Conservation (phyloP, 1,140 invertebrate genomes). For the Micrasema longulum region DNA sequence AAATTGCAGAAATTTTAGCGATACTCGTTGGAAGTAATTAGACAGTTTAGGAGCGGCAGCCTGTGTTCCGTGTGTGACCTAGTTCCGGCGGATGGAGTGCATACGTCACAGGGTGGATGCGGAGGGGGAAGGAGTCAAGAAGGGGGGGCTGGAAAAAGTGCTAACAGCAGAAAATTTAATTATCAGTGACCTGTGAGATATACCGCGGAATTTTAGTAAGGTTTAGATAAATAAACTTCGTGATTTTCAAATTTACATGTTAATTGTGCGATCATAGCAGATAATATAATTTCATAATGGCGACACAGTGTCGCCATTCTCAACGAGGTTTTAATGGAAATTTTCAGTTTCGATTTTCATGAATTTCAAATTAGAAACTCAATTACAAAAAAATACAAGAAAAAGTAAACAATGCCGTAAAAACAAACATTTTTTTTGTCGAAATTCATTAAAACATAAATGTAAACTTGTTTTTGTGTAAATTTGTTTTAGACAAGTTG, state of each 20-base stretch:
- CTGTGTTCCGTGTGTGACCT: conserved; percentile 14
- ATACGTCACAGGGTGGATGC: conserved; percentile 10
- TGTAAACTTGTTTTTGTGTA: too few species aligned
- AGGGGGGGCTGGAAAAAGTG: conserved; percentile 16
- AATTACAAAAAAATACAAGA: too few species aligned
- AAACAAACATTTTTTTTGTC: too few species aligned
- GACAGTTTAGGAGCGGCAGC: conserved; percentile 5
- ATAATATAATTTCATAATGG: not conserved
- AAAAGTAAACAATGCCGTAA: too few species aligned
- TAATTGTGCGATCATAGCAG: conserved; percentile 8
- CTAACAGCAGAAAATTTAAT: conserved; percentile 31
- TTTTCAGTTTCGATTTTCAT: too few species aligned
- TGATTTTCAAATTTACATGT: conserved; percentile 32
- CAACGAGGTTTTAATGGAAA: too few species aligned
- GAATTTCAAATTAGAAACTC: too few species aligned
- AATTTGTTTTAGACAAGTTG: too few species aligned
- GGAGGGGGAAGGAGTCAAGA: not conserved
- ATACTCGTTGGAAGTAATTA: not conserved
- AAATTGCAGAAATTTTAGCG: too few species aligned
- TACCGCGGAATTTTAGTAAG: not conserved
- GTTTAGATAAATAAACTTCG: conserved; percentile 13
- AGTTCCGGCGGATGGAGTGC: conserved; percentile 7
- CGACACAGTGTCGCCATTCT: not conserved
- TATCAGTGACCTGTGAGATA: conserved; percentile 12
- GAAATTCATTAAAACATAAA: too few species aligned